phyloP scores from a whole-genome alignment of 1,140 invertebrate genomes.

The Bactericera cockerelli region DNA sequence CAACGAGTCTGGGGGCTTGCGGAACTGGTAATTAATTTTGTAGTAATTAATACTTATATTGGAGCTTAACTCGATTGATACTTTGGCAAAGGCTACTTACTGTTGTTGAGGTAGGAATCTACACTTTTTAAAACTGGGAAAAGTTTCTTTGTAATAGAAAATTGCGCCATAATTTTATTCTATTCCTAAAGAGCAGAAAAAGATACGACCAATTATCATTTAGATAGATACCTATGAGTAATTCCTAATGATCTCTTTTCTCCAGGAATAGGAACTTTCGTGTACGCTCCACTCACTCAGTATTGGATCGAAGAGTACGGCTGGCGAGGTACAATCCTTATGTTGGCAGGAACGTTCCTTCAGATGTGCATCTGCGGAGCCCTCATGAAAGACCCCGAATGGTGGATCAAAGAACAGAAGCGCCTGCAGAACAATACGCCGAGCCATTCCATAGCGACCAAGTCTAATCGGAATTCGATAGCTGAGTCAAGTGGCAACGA shows the following conservation, averaged over 20 bases:
- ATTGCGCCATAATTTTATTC: too few species aligned
- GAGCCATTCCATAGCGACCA: conserved; percentile 7
- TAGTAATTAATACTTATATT: too few species aligned
- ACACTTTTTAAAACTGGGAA: not conserved
- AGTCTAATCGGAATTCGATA: conserved; percentile 11
- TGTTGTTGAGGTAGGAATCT: not conserved
- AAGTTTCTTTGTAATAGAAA: too few species aligned
- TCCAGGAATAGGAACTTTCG: conserved; percentile 52
- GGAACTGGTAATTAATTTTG: conserved; percentile 54
- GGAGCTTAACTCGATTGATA: not conserved
- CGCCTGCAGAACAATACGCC: conserved; percentile 28
- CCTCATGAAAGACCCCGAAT: conserved; percentile 64
- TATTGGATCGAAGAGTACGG: conserved; percentile 59
- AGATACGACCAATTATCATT: too few species aligned
- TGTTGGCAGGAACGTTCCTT: conserved; percentile 67
- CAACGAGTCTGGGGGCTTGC: conserved; percentile 83
- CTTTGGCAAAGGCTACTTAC: not conserved
- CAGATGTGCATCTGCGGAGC: conserved; percentile 76
- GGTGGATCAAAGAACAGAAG: conserved; percentile 47
- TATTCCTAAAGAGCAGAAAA: too few species aligned
- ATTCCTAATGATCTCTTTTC: not conserved
- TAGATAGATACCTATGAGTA: too few species aligned
- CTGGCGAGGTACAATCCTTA: conserved; percentile 68
- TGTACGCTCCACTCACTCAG: conserved; percentile 76
- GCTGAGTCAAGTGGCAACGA: not conserved